Evolutionary conservation across 2,888 invertebrate genomes (phyloP).

Genomic region (Acanthacorydalis orientalis): DNA sequence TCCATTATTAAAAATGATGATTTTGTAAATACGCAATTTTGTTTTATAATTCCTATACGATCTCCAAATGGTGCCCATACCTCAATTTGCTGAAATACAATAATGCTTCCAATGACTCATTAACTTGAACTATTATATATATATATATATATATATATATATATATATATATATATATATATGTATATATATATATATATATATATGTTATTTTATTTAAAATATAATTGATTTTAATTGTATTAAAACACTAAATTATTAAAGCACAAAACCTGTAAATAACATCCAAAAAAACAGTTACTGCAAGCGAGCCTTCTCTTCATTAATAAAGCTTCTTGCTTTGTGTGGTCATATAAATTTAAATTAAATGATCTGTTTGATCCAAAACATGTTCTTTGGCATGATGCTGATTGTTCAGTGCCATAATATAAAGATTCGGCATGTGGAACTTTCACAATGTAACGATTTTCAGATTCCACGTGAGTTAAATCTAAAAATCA

Average conservation of each 20-base stretch:
- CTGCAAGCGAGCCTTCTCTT: constrained; percentile 49
- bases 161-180: no score
- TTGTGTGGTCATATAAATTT: constrained; percentile 65
- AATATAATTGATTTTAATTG: no score
- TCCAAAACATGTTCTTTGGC: constrained; percentile 53
- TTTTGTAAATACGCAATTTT: constrained; percentile 46
- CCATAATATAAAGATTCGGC: constrained; percentile 64
- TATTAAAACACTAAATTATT: no score
- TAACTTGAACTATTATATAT: no score
- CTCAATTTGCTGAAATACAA: constrained; percentile 43
- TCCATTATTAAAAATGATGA: constrained; percentile 55
- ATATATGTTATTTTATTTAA: no score
- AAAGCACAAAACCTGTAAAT: constrained; percentile 45
- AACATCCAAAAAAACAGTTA: constrained; percentile 50
- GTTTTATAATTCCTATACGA: constrained; percentile 49
- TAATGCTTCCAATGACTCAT: no score
- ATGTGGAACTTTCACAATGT: constrained; percentile 49
- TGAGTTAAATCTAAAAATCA: constrained; percentile 37
- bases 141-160: no score
- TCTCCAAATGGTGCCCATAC: constrained; percentile 57
- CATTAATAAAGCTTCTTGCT: constrained; percentile 65
- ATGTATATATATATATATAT: no score
- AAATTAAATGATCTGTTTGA: constrained; percentile 57
- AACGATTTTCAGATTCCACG: constrained; percentile 53
- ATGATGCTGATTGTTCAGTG: constrained; percentile 43